Evolutionary conservation across 2,888 invertebrate genomes (phyloP).

Genomic region (Sphecodes monilicornis): DNA sequence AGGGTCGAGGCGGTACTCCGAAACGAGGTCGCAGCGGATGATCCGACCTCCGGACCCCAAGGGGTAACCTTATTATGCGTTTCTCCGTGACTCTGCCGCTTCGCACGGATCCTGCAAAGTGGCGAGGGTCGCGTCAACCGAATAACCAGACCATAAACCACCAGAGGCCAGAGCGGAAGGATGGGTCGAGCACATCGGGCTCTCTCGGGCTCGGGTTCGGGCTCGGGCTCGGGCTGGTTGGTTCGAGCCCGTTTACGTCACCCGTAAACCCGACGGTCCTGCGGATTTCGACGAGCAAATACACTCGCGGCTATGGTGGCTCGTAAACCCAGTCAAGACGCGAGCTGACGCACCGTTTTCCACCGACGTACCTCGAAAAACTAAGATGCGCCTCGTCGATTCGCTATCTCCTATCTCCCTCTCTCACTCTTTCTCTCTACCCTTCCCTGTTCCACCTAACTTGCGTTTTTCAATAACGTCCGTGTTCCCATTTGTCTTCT

Average conservation of each 20-base stretch:
- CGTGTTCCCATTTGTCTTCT: neutral
- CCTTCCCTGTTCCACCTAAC: neutral
- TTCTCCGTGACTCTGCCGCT: constrained; percentile 48
- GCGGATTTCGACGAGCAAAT: constrained; percentile 77
- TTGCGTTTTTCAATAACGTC: constrained; percentile 24
- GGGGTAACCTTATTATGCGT: constrained; percentile 67
- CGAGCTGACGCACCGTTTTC: constrained; percentile 69
- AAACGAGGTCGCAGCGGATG: constrained; percentile 55
- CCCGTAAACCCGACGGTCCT: constrained; percentile 74
- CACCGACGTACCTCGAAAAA: constrained; percentile 32
- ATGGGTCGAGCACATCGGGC: constrained; percentile 33
- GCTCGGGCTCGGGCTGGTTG: constrained; percentile 29
- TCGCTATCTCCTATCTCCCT: neutral
- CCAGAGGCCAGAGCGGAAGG: constrained; percentile 55
- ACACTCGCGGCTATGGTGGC: constrained; percentile 75
- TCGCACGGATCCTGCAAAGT: constrained; percentile 68
- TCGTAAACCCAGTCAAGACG: constrained; percentile 72
- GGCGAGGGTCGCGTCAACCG: constrained; percentile 67
- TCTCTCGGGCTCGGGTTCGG: neutral
- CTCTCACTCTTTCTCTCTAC: rapidly evolving
- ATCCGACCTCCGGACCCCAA: constrained; percentile 31
- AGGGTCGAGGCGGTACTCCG: neutral
- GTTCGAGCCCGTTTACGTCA: constrained; percentile 72
- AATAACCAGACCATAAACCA: constrained; percentile 75
- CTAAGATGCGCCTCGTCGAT: constrained; percentile 1